phyloP scores from a whole-genome alignment of 2,888 invertebrate species.

The Lycaena phlaeas region DNA sequence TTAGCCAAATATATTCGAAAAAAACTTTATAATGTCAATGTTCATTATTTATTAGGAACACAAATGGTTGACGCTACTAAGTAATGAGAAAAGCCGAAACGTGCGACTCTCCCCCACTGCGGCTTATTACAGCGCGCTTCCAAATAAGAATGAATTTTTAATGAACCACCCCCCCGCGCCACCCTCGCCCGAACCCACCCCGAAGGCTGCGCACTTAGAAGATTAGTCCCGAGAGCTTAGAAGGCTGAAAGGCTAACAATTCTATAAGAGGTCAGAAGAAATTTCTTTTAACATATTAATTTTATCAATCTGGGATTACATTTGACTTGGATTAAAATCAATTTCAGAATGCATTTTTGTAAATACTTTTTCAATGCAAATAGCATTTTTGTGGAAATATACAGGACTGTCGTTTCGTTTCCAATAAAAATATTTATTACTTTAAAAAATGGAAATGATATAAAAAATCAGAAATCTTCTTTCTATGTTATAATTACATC shows the following conservation, averaged over 20 bases:
- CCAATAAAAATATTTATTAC: no score
- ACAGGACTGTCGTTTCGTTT: no score
- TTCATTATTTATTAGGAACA: conserved; percentile 14
- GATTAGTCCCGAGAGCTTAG: conserved; percentile 65
- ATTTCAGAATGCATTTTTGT: no score
- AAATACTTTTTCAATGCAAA: no score
- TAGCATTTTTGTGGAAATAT: no score
- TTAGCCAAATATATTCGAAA: no score
- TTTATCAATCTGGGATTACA: conserved; percentile 11
- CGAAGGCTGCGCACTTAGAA: conserved; percentile 65
- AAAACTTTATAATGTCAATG: background rate
- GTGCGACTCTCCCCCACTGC: conserved; percentile 36
- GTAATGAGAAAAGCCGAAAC: conserved; percentile 44
- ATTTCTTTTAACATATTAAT: conserved; percentile 20
- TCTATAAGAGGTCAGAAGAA: conserved; percentile 25
- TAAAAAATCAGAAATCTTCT: no score
- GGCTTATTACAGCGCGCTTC: conserved; percentile 60
- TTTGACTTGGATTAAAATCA: background rate
- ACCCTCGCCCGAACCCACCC: conserved; percentile 21
- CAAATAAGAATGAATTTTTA: conserved; percentile 73
- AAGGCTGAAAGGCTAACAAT: conserved; percentile 44
- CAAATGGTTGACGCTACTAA: conserved; percentile 29
- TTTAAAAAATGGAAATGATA: no score
- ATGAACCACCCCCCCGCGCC: conserved; percentile 43
- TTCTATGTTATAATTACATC: no score